Percentiles rank a stretch among this genome's conserved stretches.
Conservation (phyloP, 1,140 invertebrate species). For the Drosophila kanapiae region DNA sequence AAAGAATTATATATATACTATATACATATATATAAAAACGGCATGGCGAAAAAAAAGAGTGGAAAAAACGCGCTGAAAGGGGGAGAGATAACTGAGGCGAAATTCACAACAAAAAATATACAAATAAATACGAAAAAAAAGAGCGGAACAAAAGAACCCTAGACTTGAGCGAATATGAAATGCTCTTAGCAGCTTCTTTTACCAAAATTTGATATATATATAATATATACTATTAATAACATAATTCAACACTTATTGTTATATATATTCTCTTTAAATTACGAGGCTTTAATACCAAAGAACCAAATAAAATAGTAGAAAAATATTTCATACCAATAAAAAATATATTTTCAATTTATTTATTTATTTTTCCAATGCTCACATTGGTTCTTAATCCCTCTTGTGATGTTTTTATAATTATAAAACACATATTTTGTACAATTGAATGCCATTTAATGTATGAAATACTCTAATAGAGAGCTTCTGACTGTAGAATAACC, state of each 20-base stretch:
- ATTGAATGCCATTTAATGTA: background rate
- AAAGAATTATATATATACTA: constrained; percentile 47
- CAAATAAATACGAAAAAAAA: constrained; percentile 1
- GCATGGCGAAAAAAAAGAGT: constrained; percentile 27
- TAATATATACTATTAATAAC: background rate
- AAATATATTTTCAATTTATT: background rate
- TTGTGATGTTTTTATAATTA: background rate
- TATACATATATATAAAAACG: constrained; percentile 36
- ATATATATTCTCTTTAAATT: too few species aligned
- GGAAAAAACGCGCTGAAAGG: constrained; percentile 27
- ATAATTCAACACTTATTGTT: too few species aligned
- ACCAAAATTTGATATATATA: background rate
- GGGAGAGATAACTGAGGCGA: constrained; percentile 21
- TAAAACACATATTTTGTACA: background rate
- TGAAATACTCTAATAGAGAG: background rate
- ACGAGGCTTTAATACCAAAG: too few species aligned
- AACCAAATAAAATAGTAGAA: background rate
- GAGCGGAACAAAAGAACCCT: background rate
- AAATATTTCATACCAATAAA: too few species aligned
- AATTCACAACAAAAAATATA: constrained; percentile 31
- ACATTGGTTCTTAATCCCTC: background rate
- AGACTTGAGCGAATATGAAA: constrained; percentile 8
- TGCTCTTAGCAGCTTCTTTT: constrained; percentile 9
- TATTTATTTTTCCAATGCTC: background rate
- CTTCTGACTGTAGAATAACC: background rate